A percentile compares a stretch with the other conserved stretches of the same genome.
Conservation (phyloP, 2,797 vertebrate genomes). For the Macrochelys suwanniensis region DNA sequence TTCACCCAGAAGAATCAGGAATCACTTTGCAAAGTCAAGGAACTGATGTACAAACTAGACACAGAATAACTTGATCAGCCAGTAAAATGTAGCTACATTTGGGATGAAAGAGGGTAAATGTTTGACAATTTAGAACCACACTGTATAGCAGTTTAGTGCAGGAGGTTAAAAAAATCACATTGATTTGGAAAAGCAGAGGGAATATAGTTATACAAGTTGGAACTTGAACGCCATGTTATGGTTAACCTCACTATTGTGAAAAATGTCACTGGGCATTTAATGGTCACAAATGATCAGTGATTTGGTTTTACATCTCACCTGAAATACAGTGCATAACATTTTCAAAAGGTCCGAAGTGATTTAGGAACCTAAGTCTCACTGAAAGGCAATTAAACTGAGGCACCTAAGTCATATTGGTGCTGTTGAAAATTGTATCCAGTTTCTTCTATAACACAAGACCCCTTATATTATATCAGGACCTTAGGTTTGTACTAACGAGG, state of each 20-base stretch:
- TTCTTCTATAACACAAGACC: too few relatives aligned
- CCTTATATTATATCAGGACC: too few relatives aligned
- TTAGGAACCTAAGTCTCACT: not conserved
- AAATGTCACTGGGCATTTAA: constrained; percentile 30
- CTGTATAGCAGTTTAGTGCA: not conserved
- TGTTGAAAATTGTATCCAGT: too few relatives aligned
- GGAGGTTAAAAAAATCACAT: not conserved
- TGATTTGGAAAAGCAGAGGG: not conserved
- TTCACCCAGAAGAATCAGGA: not conserved
- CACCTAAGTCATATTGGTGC: too few relatives aligned
- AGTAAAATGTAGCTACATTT: not conserved
- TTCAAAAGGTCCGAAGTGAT: not conserved
- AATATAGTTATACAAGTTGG: constrained; percentile 23
- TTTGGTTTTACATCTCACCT: not conserved
- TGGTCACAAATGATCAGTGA: constrained; percentile 44
- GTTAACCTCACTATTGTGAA: constrained; percentile 25
- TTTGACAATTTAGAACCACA: not conserved
- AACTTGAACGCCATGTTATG: constrained; percentile 8
- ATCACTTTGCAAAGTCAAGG: not conserved
- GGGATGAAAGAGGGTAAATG: not conserved
- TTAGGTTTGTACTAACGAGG: too few relatives aligned
- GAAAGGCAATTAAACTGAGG: too few relatives aligned
- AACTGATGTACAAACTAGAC: not conserved
- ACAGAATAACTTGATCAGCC: not conserved
- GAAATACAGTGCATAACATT: not conserved